These are phyloP conservation scores for Dryococelus australis DNA, from an alignment of 2,888 invertebrate genomes.

Conservation along the genomic window DNA sequence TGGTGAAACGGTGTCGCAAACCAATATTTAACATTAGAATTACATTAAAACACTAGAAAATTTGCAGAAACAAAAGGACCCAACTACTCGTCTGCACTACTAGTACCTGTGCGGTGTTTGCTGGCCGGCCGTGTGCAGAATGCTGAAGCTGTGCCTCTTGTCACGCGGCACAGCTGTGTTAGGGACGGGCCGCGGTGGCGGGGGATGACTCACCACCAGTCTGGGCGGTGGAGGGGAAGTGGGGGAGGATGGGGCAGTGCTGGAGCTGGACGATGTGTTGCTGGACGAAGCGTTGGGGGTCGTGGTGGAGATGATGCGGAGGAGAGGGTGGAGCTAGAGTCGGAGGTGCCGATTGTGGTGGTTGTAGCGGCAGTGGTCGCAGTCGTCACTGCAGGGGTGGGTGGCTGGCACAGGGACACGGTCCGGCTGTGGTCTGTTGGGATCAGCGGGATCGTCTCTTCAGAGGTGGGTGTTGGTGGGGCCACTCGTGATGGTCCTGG, in stretches of 20 bases:
- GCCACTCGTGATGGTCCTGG: slow-evolving; percentile 71
- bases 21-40: no score
- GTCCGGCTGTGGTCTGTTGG: slow-evolving; percentile 56
- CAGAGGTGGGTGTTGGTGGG: slow-evolving; percentile 76
- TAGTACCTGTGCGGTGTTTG: slow-evolving; percentile 50
- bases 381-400: slow-evolving; percentile 45
- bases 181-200: slow-evolving; percentile 59
- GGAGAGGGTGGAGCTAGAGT: slow-evolving; percentile 74
- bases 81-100: background rate
- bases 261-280: slow-evolving; percentile 74
- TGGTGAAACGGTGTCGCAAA: no score
- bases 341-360: slow-evolving; percentile 66
- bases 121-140: slow-evolving; percentile 51
- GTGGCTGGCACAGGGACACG: slow-evolving; percentile 51
- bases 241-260: slow-evolving; percentile 70
- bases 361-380: slow-evolving; percentile 54
- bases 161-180: slow-evolving; percentile 54
- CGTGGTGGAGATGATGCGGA: slow-evolving; percentile 64
- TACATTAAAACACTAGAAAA: background rate
- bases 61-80: background rate
- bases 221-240: slow-evolving; percentile 58
- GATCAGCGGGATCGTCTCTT: slow-evolving; percentile 66
- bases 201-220: slow-evolving; percentile 41
- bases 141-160: slow-evolving; percentile 68
- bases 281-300: slow-evolving; percentile 55